Conservation (phyloP, 2,888 invertebrate genomes). For the Ellobium chinense region DNA sequence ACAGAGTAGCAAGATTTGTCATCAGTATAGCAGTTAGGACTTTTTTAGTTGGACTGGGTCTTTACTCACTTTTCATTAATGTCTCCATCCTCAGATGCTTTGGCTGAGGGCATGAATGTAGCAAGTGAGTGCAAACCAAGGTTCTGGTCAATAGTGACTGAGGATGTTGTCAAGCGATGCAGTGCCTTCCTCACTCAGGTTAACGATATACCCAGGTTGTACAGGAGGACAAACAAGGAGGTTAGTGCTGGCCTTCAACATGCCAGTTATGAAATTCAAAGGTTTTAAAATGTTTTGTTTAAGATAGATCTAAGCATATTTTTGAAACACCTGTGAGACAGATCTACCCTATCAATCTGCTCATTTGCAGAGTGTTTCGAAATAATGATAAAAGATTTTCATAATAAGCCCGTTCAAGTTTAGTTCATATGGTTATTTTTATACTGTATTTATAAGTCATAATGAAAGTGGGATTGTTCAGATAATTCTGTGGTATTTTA, state of each 20-base stretch:
- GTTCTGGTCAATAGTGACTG: slow-evolving; percentile 68
- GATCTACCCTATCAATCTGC: no score
- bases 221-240: slow-evolving; percentile 93
- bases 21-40: no score
- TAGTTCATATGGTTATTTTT: no score
- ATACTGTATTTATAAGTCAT: no score
- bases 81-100: slow-evolving; percentile 16
- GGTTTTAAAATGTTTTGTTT: background rate
- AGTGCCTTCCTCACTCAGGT: slow-evolving; percentile 81
- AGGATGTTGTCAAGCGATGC: slow-evolving; percentile 74
- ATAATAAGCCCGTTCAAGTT: no score
- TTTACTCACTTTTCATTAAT: no score
- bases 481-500: no score
- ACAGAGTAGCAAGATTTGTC: no score
- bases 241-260: slow-evolving; percentile 56
- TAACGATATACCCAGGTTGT: slow-evolving; percentile 94
- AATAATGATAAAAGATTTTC: no score
- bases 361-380: no score
- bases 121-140: slow-evolving; percentile 59
- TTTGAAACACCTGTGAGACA: background rate
- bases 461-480: no score
- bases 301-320: background rate
- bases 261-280: background rate
- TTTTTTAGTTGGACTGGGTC: no score
- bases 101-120: slow-evolving; percentile 7